Evolutionary conservation across 92 coral and sea anemone genomes (phyloP).

Genomic region (Nematostella vectensis): DNA sequence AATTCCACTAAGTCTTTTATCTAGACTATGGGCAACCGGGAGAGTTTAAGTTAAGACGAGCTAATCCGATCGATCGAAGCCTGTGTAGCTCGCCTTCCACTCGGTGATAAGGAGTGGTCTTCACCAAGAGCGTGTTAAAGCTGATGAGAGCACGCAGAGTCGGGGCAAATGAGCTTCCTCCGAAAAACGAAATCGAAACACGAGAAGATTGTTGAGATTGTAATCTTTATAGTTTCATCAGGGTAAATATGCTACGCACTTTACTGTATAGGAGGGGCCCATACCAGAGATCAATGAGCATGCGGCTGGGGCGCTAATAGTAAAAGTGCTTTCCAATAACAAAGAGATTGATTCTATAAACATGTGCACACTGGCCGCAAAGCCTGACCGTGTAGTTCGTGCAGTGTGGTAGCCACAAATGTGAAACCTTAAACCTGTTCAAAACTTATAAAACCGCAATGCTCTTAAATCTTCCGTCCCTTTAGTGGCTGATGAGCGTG

Average conservation of each 20-base stretch:
- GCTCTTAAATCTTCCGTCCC: constrained; percentile 14
- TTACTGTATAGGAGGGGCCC: too few relatives aligned
- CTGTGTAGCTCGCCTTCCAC: background rate
- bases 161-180: too few relatives aligned
- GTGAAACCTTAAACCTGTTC: constrained; percentile 25
- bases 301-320: background rate
- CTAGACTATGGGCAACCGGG: constrained; percentile 8
- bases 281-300: too few relatives aligned
- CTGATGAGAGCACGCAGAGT: too few relatives aligned
- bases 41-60: constrained; percentile 13
- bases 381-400: constrained; percentile 10
- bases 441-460: constrained; percentile 24
- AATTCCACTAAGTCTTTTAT: constrained; percentile 26
- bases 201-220: too few relatives aligned
- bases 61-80: constrained; percentile 17
- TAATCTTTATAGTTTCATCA: too few relatives aligned
- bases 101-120: background rate
- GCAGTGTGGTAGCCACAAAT: constrained; percentile 22
- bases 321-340: background rate
- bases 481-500: too few relatives aligned
- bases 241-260: too few relatives aligned
- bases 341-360: background rate
- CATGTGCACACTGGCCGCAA: background rate
- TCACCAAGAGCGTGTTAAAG: too few relatives aligned
- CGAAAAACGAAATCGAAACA: too few relatives aligned